Evolutionary conservation across 2,113 vertebrate genomes (phyloP), one percentile per base, ranked within the genome.

Genomic region (Tinamus guttatus): DNA sequence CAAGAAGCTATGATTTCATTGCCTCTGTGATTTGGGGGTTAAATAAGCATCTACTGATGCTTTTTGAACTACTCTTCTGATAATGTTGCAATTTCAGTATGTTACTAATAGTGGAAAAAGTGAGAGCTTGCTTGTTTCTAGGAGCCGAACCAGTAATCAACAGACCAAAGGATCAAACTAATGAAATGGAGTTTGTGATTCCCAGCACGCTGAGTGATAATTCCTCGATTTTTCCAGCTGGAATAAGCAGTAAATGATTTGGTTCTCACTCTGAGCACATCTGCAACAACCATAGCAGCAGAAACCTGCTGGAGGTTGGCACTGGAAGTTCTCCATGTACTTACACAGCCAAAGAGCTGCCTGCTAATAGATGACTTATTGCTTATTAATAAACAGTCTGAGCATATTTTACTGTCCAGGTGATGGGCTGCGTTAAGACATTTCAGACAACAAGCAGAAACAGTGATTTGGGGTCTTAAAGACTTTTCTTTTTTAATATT

Each of bases 401-500:
- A 69, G 59, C 52, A 54, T 43, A 8, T 49, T 54, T 64, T 56
- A 11, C 13, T 73, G 36, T 73, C 71, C 59, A 70, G 65, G 71
- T 67, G 73, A 82, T 22, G 15, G 40, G 45, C 34, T 36, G 30
- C 28, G 40, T 10, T 18, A 65, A 74, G 76, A 63, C n/a, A 24
- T 45, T 34, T 14, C 34, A 45, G 20, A 49, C 38, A 94, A 64
- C 18, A 49, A 87, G 9, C 18, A 36, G 38, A 81, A 78, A 71
- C 65, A 7, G 49, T 70, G 17, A 38, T 76, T 90, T 60, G 62
- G 18, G 40, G 32, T 85, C 43, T 68, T 93, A 64, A 82, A 82
- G 93, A 67, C 36, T 81, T 68, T 73, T 14, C 59, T 90, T 93
- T 96, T 98, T 98, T 97, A 98, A 97, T 98, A 89, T 89, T 87